Conservation (phyloP, 2,113 vertebrate genomes). For the Rhea pennata region DNA sequence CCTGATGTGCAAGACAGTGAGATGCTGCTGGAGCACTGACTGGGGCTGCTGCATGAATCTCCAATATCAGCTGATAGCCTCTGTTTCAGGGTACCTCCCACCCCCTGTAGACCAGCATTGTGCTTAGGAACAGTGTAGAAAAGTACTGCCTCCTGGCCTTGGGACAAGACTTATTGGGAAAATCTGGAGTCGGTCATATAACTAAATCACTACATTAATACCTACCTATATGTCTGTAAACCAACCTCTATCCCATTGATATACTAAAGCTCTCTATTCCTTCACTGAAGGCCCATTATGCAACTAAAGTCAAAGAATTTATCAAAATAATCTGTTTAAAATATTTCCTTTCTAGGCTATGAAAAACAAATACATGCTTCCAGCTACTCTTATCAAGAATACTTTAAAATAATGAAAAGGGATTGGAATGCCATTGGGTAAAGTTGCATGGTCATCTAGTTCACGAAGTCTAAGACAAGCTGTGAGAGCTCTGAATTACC, state of each 20-base stretch:
- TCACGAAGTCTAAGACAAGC: background rate
- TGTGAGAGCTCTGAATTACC: background rate
- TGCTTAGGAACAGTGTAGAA: background rate
- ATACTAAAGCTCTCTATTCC: background rate
- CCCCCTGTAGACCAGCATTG: background rate
- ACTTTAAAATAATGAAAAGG: background rate
- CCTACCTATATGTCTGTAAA: background rate
- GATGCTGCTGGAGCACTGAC: background rate
- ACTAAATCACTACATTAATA: background rate
- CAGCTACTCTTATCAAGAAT: background rate
- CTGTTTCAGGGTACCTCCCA: background rate
- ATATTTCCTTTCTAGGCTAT: background rate
- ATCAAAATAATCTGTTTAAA: background rate
- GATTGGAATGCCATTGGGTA: too few species aligned
- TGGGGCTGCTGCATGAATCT: background rate
- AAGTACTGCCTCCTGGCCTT: background rate
- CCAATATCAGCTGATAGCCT: background rate
- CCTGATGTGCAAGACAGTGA: background rate
- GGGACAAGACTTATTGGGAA: background rate
- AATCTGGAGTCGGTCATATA: background rate
- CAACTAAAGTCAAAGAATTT: too few species aligned
- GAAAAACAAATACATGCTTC: background rate
- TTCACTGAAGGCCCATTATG: background rate
- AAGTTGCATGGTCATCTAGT: background rate
- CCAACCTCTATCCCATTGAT: background rate